A percentile compares a stretch with the other conserved stretches of the same genome.
These are phyloP conservation scores for Malurus alboscapulatus DNA, from an alignment of 2,113 vertebrate species.

Conservation along the genomic window DNA sequence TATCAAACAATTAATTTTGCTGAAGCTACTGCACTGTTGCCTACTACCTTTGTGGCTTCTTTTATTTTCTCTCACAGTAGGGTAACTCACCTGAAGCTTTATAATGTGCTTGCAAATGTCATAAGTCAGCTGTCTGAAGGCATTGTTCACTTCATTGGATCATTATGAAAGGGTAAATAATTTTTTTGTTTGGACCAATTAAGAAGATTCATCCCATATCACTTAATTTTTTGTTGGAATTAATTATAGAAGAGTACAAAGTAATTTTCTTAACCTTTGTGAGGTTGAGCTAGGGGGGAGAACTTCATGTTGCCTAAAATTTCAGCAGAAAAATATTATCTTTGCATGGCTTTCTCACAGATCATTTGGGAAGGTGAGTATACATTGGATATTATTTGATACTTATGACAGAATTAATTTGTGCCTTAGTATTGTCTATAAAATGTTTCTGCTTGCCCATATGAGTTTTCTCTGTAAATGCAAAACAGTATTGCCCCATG, in stretches of 20 bases:
- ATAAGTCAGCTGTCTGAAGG: neutral
- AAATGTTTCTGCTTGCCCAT: neutral
- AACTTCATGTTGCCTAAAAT: neutral
- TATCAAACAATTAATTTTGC: neutral
- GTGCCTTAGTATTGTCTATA: neutral
- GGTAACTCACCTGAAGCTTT: neutral
- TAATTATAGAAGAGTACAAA: neutral
- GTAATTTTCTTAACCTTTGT: neutral
- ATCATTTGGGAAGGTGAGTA: neutral
- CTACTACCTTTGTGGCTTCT: neutral
- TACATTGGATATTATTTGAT: neutral
- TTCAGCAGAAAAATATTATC: neutral
- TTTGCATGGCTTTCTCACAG: neutral
- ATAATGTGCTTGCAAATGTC: neutral
- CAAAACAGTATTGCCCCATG: neutral
- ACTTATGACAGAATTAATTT: neutral
- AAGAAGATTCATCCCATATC: neutral
- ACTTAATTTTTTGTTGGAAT: neutral
- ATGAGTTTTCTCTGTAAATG: neutral
- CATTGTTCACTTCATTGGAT: neutral
- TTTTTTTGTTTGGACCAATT: neutral
- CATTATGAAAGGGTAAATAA: neutral
- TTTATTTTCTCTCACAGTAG: neutral
- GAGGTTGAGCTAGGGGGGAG: accelerated
- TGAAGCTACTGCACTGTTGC: neutral